Percentiles rank a stretch among this genome's conserved stretches.
phyloP scores from a whole-genome alignment of 2,113 vertebrate genomes.

The Mormyrus iriodes region DNA sequence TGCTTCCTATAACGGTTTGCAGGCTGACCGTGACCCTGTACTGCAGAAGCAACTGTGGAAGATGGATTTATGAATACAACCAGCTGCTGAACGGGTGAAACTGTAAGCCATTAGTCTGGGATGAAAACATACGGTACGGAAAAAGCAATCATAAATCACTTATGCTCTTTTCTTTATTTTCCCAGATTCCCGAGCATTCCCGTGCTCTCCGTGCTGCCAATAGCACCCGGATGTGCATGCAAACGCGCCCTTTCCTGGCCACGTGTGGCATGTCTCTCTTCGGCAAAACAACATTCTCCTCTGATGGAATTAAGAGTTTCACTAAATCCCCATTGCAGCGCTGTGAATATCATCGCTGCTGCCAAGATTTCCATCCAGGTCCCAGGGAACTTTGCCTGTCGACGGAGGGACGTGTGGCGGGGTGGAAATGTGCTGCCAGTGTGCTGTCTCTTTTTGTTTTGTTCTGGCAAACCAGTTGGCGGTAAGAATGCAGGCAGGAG shows the following conservation, averaged over 20 bases:
- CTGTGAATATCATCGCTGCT: not conserved
- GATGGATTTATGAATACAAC: not conserved
- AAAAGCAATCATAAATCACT: not conserved
- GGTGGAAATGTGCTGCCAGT: not conserved
- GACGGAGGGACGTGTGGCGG: not conserved
- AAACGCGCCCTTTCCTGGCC: not conserved
- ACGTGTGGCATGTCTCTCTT: not conserved
- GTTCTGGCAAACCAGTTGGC: not conserved
- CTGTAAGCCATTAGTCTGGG: not conserved
- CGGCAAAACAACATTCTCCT: not conserved
- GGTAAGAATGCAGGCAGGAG: constrained; percentile 10
- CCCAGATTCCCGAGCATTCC: not conserved
- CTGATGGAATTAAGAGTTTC: not conserved
- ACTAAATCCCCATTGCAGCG: not conserved
- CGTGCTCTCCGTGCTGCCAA: no score
- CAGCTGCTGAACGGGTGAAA: not conserved
- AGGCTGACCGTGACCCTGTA: not conserved
- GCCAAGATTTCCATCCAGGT: not conserved
- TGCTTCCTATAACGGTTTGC: not conserved
- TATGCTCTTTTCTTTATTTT: not conserved
- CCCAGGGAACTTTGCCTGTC: not conserved
- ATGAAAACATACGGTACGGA: not conserved
- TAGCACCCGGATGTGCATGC: not conserved
- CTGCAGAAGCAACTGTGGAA: not conserved
- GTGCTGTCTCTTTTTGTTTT: not conserved